Conservation (phyloP, 2,888 invertebrate species). For the Nebria salina region DNA sequence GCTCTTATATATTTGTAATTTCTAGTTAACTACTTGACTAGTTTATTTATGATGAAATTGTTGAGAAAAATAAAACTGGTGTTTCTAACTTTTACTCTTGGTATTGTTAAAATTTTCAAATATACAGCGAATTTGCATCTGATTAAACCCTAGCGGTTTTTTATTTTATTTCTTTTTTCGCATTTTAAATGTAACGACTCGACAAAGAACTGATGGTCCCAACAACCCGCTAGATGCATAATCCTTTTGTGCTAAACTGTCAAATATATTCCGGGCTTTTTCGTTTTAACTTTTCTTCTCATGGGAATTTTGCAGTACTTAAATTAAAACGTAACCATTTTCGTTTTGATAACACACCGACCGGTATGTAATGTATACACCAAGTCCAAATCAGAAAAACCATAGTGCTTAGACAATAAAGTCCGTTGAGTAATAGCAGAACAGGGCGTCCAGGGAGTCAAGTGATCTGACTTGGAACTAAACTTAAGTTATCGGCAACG, state of each 20-base stretch:
- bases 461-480: neutral
- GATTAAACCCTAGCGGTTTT: constrained; percentile 18
- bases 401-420: neutral
- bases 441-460: neutral
- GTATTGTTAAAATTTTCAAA: constrained; percentile 36
- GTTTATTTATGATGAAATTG: no score
- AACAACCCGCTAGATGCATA: neutral
- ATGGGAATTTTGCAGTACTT: no score
- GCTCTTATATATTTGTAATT: no score
- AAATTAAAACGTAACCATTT: neutral
- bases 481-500: neutral
- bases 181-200: neutral
- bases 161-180: neutral
- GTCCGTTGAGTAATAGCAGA: neutral
- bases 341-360: neutral
- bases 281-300: neutral
- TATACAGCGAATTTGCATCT: constrained; percentile 32
- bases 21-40: no score
- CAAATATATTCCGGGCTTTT: neutral
- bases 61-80: neutral
- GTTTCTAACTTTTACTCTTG: neutral
- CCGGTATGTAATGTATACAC: no score
- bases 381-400: no score
- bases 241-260: constrained; percentile 1
- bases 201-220: neutral